Evolutionary conservation across 2,888 invertebrate genomes (phyloP).

Genomic region (Parascotia fuliginaria): DNA sequence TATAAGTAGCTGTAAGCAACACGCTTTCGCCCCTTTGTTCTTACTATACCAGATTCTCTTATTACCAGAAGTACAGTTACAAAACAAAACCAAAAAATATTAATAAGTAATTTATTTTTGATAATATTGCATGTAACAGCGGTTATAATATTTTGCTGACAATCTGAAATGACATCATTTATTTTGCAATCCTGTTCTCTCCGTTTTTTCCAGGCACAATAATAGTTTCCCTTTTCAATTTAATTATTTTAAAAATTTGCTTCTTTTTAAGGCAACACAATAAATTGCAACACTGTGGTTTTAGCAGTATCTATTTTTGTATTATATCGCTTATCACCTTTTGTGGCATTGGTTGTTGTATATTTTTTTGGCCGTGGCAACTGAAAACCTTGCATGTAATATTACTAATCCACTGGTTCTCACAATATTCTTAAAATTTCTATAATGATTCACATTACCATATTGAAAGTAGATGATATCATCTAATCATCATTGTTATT

Average conservation of each 20-base stretch:
- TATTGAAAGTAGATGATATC: no score
- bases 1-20: no score
- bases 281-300: constrained; percentile 1
- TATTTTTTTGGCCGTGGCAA: not conserved
- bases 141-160: not conserved
- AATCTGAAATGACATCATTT: constrained; percentile 1
- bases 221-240: not conserved
- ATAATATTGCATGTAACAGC: not conserved
- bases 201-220: constrained; percentile 4
- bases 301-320: not conserved
- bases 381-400: not conserved
- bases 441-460: not conserved
- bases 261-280: not conserved
- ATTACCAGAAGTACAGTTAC: no score
- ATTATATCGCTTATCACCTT: constrained; percentile 2
- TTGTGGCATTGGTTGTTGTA: not conserved
- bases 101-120: not conserved
- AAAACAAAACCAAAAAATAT: no score
- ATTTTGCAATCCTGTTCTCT: constrained; percentile 5
- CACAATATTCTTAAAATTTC: not conserved
- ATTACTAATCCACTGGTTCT: not conserved
- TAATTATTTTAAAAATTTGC: not conserved
- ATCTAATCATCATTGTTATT: no score
- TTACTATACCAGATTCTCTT: no score
- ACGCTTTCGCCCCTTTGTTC: no score